These are phyloP conservation scores for Grammomys dolichurus DNA, from an alignment of 2,113 vertebrate genomes.

Conservation along the genomic window DNA sequence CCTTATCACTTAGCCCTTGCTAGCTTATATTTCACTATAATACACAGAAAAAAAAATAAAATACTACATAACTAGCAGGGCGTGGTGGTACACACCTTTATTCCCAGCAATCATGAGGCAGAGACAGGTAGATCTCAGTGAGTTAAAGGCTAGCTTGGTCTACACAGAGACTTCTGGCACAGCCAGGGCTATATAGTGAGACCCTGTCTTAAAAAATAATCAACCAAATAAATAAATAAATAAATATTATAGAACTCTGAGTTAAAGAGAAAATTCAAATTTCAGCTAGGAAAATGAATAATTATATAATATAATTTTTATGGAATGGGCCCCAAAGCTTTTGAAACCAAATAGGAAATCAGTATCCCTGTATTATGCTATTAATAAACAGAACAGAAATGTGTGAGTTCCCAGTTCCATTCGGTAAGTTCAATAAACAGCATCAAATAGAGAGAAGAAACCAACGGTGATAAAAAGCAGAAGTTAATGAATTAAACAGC, in stretches of 20 bases:
- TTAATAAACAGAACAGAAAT: slow-evolving; percentile 54
- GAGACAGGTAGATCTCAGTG: background rate
- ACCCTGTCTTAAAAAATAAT: background rate
- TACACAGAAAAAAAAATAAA: background rate
- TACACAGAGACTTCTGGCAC: background rate
- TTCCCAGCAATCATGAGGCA: background rate
- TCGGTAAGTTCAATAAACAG: slow-evolving; percentile 62
- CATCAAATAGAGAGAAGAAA: slow-evolving; percentile 54
- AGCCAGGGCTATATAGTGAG: background rate
- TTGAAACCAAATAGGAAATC: slow-evolving; percentile 44
- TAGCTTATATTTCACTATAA: background rate
- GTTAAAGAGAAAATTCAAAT: slow-evolving; percentile 54
- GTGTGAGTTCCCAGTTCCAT: background rate
- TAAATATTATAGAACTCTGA: background rate
- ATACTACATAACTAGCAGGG: background rate
- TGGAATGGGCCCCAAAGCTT: background rate
- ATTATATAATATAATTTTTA: background rate
- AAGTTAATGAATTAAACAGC: slow-evolving; percentile 66
- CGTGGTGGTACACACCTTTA: background rate
- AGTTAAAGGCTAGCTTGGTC: background rate
- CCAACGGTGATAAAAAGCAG: slow-evolving; percentile 62
- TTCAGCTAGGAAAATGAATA: slow-evolving; percentile 1
- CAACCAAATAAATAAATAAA: slow-evolving; percentile 19
- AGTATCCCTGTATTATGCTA: slow-evolving; percentile 17
- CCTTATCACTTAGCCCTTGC: background rate